phyloP scores from a whole-genome alignment of 2,888 invertebrate genomes.

The Caprella mutica region DNA sequence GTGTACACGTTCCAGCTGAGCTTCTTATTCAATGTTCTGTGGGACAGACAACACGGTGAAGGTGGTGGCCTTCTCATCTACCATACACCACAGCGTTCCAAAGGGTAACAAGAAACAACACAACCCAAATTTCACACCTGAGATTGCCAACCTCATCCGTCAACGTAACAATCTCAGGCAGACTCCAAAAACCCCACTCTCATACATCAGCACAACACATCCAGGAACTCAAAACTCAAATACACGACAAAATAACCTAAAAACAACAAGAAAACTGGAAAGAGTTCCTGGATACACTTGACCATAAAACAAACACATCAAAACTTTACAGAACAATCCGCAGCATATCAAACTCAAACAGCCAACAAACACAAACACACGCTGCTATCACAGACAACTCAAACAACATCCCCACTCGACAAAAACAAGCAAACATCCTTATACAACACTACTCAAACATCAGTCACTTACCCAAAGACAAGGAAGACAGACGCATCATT shows the following conservation, averaged over 20 bases:
- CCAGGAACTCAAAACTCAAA: constrained; percentile 4
- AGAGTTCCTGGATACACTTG: constrained; percentile 5
- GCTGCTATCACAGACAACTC: neutral
- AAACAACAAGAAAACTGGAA: constrained; percentile 10
- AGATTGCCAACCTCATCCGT: constrained; percentile 9
- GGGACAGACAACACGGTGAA: neutral
- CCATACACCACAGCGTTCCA: neutral
- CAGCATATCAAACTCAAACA: constrained; percentile 11
- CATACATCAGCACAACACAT: neutral
- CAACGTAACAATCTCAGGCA: no score
- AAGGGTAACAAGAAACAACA: constrained; percentile 8
- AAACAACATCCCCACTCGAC: neutral
- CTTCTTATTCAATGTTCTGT: no score
- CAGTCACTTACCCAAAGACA: constrained; percentile 5
- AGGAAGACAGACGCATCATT: constrained; percentile 3
- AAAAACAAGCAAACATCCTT: constrained; percentile 12
- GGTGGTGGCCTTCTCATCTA: neutral
- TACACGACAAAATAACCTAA: neutral
- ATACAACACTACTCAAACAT: constrained; percentile 2
- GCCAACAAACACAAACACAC: constrained; percentile 1
- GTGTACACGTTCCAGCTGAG: no score
- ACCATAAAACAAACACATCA: constrained; percentile 11
- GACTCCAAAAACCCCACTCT: constrained; percentile 4
- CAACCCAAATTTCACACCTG: constrained; percentile 16
- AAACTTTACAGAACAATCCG: constrained; percentile 9